phyloP scores from a whole-genome alignment of 2,888 invertebrate species.

The Callyntrura guangdongensis region DNA sequence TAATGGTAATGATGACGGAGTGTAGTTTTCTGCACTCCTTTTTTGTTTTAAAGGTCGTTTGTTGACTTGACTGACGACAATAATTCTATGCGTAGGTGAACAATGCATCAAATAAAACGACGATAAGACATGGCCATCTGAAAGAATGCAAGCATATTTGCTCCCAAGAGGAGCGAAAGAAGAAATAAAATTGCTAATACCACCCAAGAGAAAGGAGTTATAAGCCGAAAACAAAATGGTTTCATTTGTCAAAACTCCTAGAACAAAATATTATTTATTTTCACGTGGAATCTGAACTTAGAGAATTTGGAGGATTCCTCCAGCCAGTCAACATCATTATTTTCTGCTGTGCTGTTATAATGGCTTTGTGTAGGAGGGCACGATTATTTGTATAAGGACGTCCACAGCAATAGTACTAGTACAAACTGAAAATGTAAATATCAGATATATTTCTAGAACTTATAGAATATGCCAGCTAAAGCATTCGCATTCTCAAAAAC shows the following conservation, averaged over 20 bases:
- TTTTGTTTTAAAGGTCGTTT: constrained; percentile 35
- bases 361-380: not conserved
- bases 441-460: too few species aligned
- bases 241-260: constrained; percentile 55
- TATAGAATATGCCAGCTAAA: too few species aligned
- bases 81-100: constrained; percentile 2
- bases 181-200: constrained; percentile 53
- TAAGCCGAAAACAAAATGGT: constrained; percentile 30
- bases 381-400: not conserved
- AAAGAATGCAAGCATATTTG: not conserved
- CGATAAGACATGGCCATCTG: not conserved
- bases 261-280: constrained; percentile 42
- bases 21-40: not conserved
- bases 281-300: not conserved
- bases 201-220: constrained; percentile 74
- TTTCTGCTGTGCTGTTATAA: not conserved
- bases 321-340: not conserved
- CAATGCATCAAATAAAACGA: not conserved
- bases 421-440: constrained; percentile 24
- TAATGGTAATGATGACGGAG: constrained; percentile 19
- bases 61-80: not conserved
- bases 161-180: not conserved
- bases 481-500: too few species aligned
- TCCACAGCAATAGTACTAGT: not conserved
- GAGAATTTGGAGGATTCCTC: not conserved